Conservation (phyloP, 2,113 vertebrate genomes). For the Nesospiza acunhae region DNA sequence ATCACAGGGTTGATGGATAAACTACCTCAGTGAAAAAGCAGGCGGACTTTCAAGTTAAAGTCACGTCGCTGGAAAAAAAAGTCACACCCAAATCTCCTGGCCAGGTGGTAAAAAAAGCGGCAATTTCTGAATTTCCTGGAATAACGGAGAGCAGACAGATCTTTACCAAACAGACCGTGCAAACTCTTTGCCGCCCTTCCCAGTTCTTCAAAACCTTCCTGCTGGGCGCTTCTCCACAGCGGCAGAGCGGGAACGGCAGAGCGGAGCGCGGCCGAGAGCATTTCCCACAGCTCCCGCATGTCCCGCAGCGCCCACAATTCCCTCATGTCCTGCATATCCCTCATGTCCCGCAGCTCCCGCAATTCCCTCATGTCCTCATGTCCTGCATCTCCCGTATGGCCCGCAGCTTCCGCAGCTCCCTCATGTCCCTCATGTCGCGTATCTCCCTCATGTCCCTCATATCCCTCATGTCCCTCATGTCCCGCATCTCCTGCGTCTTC, state of each 20-base stretch:
- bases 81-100: not conserved
- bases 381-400: no score
- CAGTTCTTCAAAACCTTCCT: fast-evolving
- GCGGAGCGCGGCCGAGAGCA: not conserved
- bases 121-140: not conserved
- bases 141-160: not conserved
- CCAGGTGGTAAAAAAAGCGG: no score
- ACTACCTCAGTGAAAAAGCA: not conserved
- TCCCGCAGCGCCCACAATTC: no score
- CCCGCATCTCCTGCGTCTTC: no score
- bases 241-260: fast-evolving
- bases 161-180: fast-evolving
- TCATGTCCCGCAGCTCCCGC: not conserved
- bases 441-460: no score
- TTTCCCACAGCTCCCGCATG: no score
- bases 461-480: no score
- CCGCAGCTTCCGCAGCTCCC: fast-evolving
- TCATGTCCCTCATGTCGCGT: fast-evolving
- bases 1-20: not conserved
- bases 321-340: no score
- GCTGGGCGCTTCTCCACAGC: fast-evolving
- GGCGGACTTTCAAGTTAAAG: not conserved
- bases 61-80: not conserved
- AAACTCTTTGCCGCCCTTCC: fast-evolving
- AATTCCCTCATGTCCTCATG: not conserved